These are phyloP conservation scores for Mus spretus DNA, from an alignment of 2,797 vertebrate genomes.

Conservation along the genomic window DNA sequence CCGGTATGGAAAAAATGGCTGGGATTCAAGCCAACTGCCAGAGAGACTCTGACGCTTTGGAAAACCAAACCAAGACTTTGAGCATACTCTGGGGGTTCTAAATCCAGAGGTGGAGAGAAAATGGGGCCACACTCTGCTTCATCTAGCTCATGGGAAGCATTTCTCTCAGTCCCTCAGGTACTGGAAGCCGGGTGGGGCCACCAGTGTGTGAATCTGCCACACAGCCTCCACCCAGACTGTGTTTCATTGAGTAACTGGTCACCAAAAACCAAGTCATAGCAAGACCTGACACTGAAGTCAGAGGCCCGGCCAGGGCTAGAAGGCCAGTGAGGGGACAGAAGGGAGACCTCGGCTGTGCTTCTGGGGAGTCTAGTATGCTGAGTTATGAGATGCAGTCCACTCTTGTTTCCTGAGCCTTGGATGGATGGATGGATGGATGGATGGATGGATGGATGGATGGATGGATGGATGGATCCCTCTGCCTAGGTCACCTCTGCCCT, in stretches of 20 bases:
- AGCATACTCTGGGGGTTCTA: neutral
- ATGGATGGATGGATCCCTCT: neutral
- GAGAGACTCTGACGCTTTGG: slow-evolving; percentile 1
- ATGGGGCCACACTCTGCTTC: neutral
- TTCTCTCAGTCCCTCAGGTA: neutral
- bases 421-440: too few relatives aligned
- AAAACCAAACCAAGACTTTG: slow-evolving; percentile 57
- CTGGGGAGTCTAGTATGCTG: neutral
- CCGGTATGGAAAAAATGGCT: slow-evolving; percentile 64
- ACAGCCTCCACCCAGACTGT: too few relatives aligned
- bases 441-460: neutral
- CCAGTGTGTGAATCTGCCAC: neutral
- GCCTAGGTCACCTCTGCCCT: neutral
- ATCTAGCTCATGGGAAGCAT: neutral
- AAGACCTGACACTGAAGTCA: neutral
- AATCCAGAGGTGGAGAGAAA: neutral
- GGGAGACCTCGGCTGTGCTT: neutral
- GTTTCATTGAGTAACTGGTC: neutral
- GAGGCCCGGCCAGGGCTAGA: neutral
- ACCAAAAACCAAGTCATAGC: neutral
- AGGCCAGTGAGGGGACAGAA: neutral
- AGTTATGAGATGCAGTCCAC: neutral
- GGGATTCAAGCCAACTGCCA: slow-evolving; percentile 45
- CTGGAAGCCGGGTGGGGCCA: neutral
- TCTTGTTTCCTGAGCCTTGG: neutral